Conservation (phyloP, 1,140 invertebrate genomes). For the Drosophila kurseongensis region DNA sequence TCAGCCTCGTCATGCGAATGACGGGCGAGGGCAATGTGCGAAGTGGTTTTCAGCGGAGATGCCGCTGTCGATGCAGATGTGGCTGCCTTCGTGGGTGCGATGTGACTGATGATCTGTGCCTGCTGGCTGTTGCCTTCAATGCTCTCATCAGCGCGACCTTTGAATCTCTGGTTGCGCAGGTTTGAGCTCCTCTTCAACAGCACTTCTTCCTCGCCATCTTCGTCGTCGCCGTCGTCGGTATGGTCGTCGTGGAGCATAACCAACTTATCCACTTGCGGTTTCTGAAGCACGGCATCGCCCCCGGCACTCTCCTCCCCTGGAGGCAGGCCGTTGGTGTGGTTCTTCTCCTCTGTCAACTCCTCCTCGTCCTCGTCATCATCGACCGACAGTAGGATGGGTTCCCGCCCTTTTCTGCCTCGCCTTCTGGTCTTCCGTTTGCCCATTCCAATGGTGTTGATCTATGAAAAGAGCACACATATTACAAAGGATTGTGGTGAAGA, state of each 20-base stretch:
- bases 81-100: constrained; percentile 46
- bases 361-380: constrained; percentile 64
- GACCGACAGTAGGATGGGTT: constrained; percentile 72
- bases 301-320: constrained; percentile 28
- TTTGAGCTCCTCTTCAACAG: constrained; percentile 48
- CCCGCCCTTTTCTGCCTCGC: constrained; percentile 55
- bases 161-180: constrained; percentile 47
- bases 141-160: constrained; percentile 47
- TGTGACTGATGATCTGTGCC: constrained; percentile 57
- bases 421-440: constrained; percentile 55
- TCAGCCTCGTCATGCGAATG: constrained; percentile 73
- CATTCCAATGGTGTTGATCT: constrained; percentile 79
- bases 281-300: constrained; percentile 40
- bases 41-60: constrained; percentile 62
- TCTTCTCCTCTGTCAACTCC: constrained; percentile 13
- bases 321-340: constrained; percentile 17
- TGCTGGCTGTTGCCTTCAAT: constrained; percentile 40
- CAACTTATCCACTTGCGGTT: constrained; percentile 47
- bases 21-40: constrained; percentile 46
- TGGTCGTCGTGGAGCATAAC: constrained; percentile 38
- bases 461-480: not conserved
- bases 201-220: constrained; percentile 63
- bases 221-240: constrained; percentile 50
- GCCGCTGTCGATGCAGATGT: constrained; percentile 34
- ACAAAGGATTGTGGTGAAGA: not conserved